Conservation (phyloP, 1,140 invertebrate species). For the Drosophila ambigua region DNA sequence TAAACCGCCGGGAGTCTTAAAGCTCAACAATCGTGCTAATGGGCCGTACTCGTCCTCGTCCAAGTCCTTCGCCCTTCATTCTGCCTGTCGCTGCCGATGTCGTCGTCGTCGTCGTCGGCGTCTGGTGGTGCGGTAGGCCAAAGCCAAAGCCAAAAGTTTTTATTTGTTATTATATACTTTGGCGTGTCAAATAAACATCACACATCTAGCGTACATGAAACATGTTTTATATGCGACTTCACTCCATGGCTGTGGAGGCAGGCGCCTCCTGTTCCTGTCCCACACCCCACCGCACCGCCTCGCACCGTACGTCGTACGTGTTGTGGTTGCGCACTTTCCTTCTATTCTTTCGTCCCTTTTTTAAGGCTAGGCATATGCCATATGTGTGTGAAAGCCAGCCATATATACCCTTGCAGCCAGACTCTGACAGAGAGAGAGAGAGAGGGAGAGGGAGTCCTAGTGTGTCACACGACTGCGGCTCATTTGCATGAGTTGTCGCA, state of each 20-base stretch:
- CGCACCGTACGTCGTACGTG: slow-evolving; percentile 44
- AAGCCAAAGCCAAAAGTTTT: slow-evolving; percentile 73
- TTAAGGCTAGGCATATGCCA: slow-evolving; percentile 58
- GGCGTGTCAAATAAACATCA: slow-evolving; percentile 82
- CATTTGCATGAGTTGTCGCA: slow-evolving; percentile 80
- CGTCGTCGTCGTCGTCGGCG: slow-evolving; percentile 11
- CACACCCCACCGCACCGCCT: too few species aligned
- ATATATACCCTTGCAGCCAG: background rate
- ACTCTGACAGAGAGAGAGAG: background rate
- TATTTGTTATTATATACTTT: slow-evolving; percentile 83
- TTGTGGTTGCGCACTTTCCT: slow-evolving; percentile 69
- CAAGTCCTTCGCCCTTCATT: slow-evolving; percentile 25
- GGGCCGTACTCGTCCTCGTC: slow-evolving; percentile 67
- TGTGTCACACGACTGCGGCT: slow-evolving; percentile 65
- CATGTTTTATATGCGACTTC: slow-evolving; percentile 72
- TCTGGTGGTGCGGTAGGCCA: slow-evolving; percentile 24
- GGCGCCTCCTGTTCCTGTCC: slow-evolving; percentile 19
- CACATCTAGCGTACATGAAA: slow-evolving; percentile 79
- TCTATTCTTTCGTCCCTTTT: slow-evolving; percentile 22
- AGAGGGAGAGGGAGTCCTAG: slow-evolving; percentile 7
- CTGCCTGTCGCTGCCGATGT: slow-evolving; percentile 11
- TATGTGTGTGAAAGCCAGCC: slow-evolving; percentile 19
- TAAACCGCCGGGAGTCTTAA: slow-evolving; percentile 63
- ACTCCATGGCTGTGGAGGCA: slow-evolving; percentile 33
- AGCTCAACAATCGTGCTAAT: slow-evolving; percentile 81